Evolutionary conservation across 64 coral and sea anemone species (phyloP).

Genomic region (Pocillopora damicornis): DNA sequence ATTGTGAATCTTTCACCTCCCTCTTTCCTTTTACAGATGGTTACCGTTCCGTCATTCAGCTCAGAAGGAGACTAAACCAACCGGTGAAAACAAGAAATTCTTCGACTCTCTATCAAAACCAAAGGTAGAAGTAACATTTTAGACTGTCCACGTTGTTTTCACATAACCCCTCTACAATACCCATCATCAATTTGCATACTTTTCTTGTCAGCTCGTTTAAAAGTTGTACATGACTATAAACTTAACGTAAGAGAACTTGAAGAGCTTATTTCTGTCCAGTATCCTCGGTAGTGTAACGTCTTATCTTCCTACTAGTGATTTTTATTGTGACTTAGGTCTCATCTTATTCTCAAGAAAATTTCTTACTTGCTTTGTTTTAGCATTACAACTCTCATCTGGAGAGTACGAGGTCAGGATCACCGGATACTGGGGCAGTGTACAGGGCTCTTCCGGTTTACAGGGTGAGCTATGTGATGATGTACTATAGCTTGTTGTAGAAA

Average conservation of each 20-base stretch:
- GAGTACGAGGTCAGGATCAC: constrained; percentile 67
- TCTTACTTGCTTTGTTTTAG: constrained; percentile 21
- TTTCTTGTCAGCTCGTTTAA: too few species aligned
- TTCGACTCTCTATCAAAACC: constrained; percentile 98
- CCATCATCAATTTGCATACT: not conserved
- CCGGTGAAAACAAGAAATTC: constrained; percentile 82
- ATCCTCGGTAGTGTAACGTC: not conserved
- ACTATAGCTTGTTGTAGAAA: not conserved
- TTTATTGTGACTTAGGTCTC: not conserved
- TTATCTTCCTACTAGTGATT: not conserved
- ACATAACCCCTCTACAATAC: not conserved
- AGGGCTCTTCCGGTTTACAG: constrained; percentile 91
- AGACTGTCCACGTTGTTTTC: not conserved
- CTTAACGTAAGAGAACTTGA: too few species aligned
- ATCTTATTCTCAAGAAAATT: not conserved
- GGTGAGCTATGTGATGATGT: constrained; percentile 28
- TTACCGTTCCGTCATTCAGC: constrained; percentile 91
- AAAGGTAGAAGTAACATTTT: constrained; percentile 53
- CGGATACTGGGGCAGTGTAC: constrained; percentile 86
- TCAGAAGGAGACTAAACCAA: constrained; percentile 78
- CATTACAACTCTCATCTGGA: constrained; percentile 95
- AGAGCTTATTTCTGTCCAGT: too few species aligned
- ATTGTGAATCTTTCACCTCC: not conserved
- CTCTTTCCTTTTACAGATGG: constrained; percentile 52
- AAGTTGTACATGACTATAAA: too few species aligned